A percentile compares a stretch with the other conserved stretches of the same genome.
These are phyloP conservation scores for Mnemiopsis leidyi DNA, from an alignment of 37 sponge, comb jelly and placozoan species.

Conservation along the genomic window DNA sequence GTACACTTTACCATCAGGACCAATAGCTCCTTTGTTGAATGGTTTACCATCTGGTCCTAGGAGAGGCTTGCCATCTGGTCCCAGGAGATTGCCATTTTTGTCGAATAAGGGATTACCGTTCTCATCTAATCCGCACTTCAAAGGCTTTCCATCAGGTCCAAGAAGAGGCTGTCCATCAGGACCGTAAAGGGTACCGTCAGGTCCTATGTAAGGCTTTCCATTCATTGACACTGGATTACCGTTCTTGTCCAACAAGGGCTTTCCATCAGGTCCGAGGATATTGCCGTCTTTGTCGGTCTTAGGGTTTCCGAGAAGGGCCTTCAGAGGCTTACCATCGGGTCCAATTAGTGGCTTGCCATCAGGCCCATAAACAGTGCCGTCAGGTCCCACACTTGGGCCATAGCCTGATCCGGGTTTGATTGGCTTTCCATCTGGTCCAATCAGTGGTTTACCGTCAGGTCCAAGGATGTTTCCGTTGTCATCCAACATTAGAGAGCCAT, in stretches of 20 bases:
- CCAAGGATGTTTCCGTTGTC: slow-evolving; percentile 48
- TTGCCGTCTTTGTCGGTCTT: slow-evolving; percentile 41
- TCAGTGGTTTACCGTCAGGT: slow-evolving; percentile 59
- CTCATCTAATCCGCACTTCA: neutral
- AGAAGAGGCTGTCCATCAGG: slow-evolving; percentile 56
- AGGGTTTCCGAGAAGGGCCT: slow-evolving; percentile 30
- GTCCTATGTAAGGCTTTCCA: slow-evolving; percentile 61
- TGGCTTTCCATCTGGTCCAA: slow-evolving; percentile 60
- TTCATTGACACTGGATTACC: slow-evolving; percentile 43
- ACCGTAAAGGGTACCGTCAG: slow-evolving; percentile 38
- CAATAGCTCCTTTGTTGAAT: slow-evolving; percentile 61
- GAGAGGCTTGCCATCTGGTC: slow-evolving; percentile 56
- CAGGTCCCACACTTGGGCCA: slow-evolving; percentile 48
- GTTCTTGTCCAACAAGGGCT: slow-evolving; percentile 46
- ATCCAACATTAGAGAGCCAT: slow-evolving; percentile 30
- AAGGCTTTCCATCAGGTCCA: slow-evolving; percentile 53
- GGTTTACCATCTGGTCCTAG: slow-evolving; percentile 60
- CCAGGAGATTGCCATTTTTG: slow-evolving; percentile 35
- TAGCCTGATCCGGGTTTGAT: slow-evolving; percentile 60
- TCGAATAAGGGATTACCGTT: slow-evolving; percentile 55
- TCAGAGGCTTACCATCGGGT: slow-evolving; percentile 55
- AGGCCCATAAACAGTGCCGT: slow-evolving; percentile 62
- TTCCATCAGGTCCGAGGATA: slow-evolving; percentile 62
- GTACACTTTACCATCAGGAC: slow-evolving; percentile 31
- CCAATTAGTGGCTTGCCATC: slow-evolving; percentile 52